Conservation (phyloP, 2,888 invertebrate species). For the Oeneis ivallda region DNA sequence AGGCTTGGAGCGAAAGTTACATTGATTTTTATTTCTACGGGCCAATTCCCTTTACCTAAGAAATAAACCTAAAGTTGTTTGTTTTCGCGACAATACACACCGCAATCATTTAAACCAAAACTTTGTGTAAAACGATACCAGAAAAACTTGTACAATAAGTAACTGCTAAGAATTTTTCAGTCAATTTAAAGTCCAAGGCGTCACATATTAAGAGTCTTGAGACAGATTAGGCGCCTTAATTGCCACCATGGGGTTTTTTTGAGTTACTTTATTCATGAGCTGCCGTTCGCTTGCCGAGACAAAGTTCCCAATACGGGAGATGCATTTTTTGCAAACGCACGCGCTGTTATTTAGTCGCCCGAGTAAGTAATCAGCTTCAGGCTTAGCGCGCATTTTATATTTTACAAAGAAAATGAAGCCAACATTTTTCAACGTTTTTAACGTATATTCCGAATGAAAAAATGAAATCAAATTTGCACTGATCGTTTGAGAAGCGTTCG, state of each 20-base stretch:
- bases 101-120: neutral
- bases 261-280: conserved; percentile 72
- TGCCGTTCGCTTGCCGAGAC: conserved; percentile 54
- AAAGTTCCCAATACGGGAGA: conserved; percentile 56
- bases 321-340: conserved; percentile 53
- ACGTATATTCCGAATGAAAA: no score
- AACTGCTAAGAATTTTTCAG: neutral
- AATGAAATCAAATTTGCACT: no score
- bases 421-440: no score
- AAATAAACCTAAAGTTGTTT: no score
- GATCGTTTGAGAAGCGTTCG: no score
- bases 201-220: conserved; percentile 16
- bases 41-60: no score
- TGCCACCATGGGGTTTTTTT: conserved; percentile 62
- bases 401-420: neutral
- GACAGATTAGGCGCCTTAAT: conserved; percentile 51
- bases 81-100: neutral
- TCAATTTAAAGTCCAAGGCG: conserved; percentile 18
- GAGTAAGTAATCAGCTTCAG: conserved; percentile 61
- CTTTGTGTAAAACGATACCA: neutral
- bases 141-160: neutral
- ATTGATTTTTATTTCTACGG: no score
- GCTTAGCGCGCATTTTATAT: neutral
- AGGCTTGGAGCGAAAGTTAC: no score
- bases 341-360: conserved; percentile 48